A percentile compares a stretch with the other conserved stretches of the same genome.
These are phyloP conservation scores for Sphenodon punctatus DNA, from an alignment of 2,797 vertebrate species.

Conservation along the genomic window DNA sequence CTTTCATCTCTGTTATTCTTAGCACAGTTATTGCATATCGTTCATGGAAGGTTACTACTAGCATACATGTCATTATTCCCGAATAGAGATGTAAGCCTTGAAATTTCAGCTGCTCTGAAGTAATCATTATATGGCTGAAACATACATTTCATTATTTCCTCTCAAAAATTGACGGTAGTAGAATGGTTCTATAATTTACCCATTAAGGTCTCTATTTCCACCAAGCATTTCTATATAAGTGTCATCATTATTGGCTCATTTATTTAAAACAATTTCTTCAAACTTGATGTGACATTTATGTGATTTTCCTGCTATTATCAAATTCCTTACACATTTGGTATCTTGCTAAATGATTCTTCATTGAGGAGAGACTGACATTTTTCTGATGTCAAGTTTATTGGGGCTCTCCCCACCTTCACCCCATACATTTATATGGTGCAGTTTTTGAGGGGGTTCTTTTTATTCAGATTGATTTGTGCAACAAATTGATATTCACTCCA, in stretches of 20 bases:
- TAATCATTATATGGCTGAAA: not conserved
- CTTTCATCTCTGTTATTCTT: not conserved
- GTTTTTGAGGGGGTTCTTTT: not conserved
- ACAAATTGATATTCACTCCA: not conserved
- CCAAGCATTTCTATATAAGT: not conserved
- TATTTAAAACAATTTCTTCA: not conserved
- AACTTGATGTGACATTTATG: not conserved
- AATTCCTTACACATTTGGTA: not conserved
- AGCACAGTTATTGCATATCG: not conserved
- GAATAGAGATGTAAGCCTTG: not conserved
- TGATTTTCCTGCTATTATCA: slow-evolving; percentile 1
- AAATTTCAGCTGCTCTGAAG: not conserved
- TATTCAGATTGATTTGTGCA: not conserved
- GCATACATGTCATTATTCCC: not conserved
- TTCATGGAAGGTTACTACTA: not conserved
- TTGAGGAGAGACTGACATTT: not conserved
- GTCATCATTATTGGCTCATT: not conserved
- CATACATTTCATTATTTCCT: not conserved
- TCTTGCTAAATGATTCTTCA: not conserved
- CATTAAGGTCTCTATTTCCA: not conserved
- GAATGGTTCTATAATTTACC: not conserved
- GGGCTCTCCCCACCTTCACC: not conserved
- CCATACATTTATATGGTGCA: not conserved
- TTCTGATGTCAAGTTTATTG: not conserved
- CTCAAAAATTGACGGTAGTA: not conserved